Evolutionary conservation across 2,888 invertebrate species (phyloP).

Genomic region (Athalia cordata): DNA sequence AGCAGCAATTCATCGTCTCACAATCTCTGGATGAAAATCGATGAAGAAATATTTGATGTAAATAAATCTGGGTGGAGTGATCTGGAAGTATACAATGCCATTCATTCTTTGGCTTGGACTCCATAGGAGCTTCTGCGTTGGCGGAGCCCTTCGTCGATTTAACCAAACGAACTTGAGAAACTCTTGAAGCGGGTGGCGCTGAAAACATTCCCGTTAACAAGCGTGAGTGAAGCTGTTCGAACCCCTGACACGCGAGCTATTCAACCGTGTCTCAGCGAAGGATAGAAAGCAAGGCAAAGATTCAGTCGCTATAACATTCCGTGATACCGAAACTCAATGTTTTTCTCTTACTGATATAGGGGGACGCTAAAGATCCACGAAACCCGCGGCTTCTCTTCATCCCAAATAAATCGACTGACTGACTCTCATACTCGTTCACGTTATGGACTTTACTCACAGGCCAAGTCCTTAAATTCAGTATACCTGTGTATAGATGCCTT

Average conservation of each 20-base stretch:
- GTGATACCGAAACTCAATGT: constrained; percentile 21
- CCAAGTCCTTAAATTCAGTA: no score
- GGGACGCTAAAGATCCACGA: not conserved
- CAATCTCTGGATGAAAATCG: not conserved
- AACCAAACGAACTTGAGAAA: constrained; percentile 26
- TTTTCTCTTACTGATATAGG: constrained; percentile 22
- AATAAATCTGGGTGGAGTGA: not conserved
- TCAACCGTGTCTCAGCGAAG: constrained; percentile 26
- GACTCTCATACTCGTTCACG: not conserved
- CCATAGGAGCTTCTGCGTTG: not conserved
- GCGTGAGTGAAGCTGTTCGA: constrained; percentile 24
- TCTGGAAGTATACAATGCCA: constrained; percentile 11
- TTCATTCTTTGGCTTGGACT: constrained; percentile 6
- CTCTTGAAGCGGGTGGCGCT: constrained; percentile 16
- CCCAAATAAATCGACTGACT: not conserved
- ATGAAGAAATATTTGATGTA: not conserved
- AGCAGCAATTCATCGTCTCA: not conserved
- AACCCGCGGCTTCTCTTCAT: not conserved
- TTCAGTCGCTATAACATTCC: constrained; percentile 11
- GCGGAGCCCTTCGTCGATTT: constrained; percentile 9
- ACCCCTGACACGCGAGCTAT: constrained; percentile 28
- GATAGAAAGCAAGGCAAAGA: not conserved
- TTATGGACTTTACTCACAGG: no score
- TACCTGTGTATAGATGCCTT: no score
- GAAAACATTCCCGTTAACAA: constrained; percentile 36